These are phyloP conservation scores for Cephus pulcher DNA, from an alignment of 2,888 invertebrate genomes.

Conservation along the genomic window DNA sequence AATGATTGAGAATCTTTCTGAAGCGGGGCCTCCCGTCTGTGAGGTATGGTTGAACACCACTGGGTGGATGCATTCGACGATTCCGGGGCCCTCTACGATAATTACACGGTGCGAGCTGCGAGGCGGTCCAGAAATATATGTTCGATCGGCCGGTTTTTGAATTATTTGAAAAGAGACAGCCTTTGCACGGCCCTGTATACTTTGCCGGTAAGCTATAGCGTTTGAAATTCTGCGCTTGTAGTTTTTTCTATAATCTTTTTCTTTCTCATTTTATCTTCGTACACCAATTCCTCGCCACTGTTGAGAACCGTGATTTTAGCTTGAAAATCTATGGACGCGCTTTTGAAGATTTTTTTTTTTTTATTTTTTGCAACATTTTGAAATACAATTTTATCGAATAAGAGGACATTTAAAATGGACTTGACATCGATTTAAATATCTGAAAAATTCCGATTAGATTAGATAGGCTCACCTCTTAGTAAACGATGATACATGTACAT, in stretches of 20 bases:
- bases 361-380: conserved; percentile 19
- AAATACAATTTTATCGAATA: conserved; percentile 27
- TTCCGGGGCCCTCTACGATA: conserved; percentile 62
- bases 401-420: conserved; percentile 25
- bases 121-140: conserved; percentile 62
- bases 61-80: conserved; percentile 53
- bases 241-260: conserved; percentile 33
- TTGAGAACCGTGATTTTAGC: background rate
- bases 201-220: conserved; percentile 39
- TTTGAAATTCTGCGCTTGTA: conserved; percentile 45
- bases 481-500: background rate
- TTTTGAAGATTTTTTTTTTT: background rate
- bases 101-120: conserved; percentile 65
- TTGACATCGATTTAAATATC: conserved; percentile 1
- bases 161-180: conserved; percentile 67
- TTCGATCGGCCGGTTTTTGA: conserved; percentile 67
- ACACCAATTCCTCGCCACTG: conserved; percentile 18
- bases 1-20: background rate
- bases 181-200: conserved; percentile 2
- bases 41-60: conserved; percentile 56
- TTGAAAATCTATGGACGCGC: background rate
- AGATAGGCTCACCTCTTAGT: background rate
- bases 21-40: background rate
- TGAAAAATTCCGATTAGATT: background rate
- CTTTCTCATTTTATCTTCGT: background rate